These are phyloP conservation scores for Brachypalpus laphriformis DNA, from an alignment of 2,888 invertebrate genomes.

Conservation along the genomic window DNA sequence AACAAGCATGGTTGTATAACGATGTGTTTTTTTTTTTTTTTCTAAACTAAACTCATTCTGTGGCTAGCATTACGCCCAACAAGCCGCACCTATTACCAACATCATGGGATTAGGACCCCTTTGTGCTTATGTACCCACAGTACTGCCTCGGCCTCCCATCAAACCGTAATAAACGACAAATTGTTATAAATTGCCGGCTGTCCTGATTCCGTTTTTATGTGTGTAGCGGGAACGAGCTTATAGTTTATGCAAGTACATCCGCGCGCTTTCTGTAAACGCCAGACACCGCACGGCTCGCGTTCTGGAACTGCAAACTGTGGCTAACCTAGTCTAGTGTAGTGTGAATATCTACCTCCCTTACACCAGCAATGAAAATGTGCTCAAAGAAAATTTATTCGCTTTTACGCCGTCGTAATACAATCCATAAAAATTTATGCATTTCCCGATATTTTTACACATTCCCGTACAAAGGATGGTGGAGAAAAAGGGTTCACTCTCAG, in stretches of 20 bases:
- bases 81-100: conserved; percentile 48
- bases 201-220: conserved; percentile 56
- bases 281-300: too few species aligned
- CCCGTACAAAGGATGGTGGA: conserved; percentile 7
- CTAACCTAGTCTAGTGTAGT: conserved; percentile 6
- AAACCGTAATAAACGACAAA: conserved; percentile 72
- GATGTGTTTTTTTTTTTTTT: neutral
- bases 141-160: conserved; percentile 33
- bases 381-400: conserved; percentile 71
- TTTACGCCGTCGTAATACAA: conserved; percentile 74
- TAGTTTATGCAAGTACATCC: conserved; percentile 47
- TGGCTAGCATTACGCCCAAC: conserved; percentile 9
- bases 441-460: conserved; percentile 71
- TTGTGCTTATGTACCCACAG: conserved; percentile 28
- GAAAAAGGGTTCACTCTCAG: conserved; percentile 12
- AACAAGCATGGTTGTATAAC: conserved; percentile 22
- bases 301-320: neutral
- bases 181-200: conserved; percentile 71
- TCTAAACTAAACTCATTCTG: conserved; percentile 28
- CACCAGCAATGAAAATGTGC: conserved; percentile 27
- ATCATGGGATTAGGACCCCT: conserved; percentile 62
- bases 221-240: conserved; percentile 23
- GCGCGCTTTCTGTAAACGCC: conserved; percentile 48
- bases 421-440: conserved; percentile 74
- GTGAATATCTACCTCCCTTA: conserved; percentile 6